Evolutionary conservation across 2,797 vertebrate species (phyloP).

Genomic region (Sebastes hubbsi): DNA sequence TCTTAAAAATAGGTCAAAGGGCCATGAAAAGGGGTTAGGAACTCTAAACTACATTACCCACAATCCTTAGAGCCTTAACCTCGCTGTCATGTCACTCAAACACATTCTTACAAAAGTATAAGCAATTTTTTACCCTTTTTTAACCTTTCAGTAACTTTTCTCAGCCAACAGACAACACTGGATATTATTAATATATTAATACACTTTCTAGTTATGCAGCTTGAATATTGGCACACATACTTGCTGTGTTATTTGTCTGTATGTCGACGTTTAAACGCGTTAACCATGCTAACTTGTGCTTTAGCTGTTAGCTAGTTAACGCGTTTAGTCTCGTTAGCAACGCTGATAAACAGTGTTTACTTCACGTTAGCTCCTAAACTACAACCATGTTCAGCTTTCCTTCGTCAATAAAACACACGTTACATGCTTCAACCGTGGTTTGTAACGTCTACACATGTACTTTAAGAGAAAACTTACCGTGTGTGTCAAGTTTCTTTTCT

Average conservation of each 20-base stretch:
- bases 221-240: neutral
- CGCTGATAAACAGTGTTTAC: neutral
- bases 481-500: neutral
- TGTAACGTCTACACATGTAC: fast-evolving
- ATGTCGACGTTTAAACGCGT: neutral
- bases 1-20: neutral
- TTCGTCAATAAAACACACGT: neutral
- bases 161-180: neutral
- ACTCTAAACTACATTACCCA: neutral
- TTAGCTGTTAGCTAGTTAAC: neutral
- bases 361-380: neutral
- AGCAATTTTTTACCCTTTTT: neutral
- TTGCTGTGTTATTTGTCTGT: neutral
- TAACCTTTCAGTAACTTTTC: neutral
- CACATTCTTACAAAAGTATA: neutral
- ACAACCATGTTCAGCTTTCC: neutral
- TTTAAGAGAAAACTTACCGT: conserved; percentile 40
- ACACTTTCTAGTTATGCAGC: neutral
- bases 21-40: neutral
- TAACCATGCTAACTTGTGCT: neutral
- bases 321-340: neutral
- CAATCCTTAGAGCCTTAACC: neutral
- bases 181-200: too few relatives aligned
- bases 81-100: neutral
- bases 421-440: neutral